These are phyloP conservation scores for Camptogramma bilineatum DNA, from an alignment of 2,888 invertebrate species.

Conservation along the genomic window DNA sequence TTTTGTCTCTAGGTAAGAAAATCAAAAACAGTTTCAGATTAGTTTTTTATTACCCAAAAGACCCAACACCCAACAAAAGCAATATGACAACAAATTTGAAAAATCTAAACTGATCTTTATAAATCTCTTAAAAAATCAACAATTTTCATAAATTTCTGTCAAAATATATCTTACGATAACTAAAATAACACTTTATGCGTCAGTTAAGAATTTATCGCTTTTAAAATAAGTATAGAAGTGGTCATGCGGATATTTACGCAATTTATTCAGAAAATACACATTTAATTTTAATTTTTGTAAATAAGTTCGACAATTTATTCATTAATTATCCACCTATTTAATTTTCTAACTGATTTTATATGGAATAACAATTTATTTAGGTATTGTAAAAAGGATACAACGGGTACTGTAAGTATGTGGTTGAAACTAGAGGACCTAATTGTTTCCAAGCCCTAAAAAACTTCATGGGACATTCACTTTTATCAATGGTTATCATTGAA, in stretches of 20 bases:
- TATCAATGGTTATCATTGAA: slow-evolving; percentile 56
- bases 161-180: slow-evolving; percentile 23
- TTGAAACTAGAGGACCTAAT: background rate
- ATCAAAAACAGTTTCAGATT: slow-evolving; percentile 16
- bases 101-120: slow-evolving; percentile 43
- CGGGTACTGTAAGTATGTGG: background rate
- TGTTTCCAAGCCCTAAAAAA: slow-evolving; percentile 6
- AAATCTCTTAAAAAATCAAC: slow-evolving; percentile 50
- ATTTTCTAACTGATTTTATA: slow-evolving; percentile 7
- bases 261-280: slow-evolving; percentile 5
- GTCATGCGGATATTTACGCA: slow-evolving; percentile 27
- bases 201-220: slow-evolving; percentile 9
- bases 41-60: slow-evolving; percentile 60
- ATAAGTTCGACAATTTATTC: slow-evolving; percentile 51
- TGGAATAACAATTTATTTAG: slow-evolving; percentile 14
- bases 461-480: slow-evolving; percentile 48
- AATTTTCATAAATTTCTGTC: slow-evolving; percentile 24
- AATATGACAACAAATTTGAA: slow-evolving; percentile 35
- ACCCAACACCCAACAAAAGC: slow-evolving; percentile 56
- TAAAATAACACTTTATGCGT: slow-evolving; percentile 17
- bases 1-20: too few relatives aligned
- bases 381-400: slow-evolving; percentile 7
- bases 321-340: slow-evolving; percentile 50
- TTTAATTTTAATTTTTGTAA: slow-evolving; percentile 17
- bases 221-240: slow-evolving; percentile 18